Conservation (phyloP, 2,888 invertebrate genomes). For the Argyra leucocephala region DNA sequence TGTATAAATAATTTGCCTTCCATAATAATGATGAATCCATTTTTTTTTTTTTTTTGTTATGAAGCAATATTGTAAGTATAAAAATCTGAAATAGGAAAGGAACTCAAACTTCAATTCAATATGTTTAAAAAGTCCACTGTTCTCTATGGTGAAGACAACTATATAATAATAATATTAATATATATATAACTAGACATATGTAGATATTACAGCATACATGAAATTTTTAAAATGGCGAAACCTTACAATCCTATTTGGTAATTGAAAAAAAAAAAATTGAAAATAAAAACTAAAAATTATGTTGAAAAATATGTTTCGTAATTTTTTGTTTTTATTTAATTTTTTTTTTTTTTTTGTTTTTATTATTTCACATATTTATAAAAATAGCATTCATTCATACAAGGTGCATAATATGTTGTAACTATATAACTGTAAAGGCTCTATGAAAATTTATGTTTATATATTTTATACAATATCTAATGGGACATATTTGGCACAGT, state of each 20-base stretch:
- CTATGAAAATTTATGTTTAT: too few species aligned
- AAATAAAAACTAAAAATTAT: background rate
- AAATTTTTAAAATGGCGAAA: background rate
- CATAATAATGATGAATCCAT: background rate
- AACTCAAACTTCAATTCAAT: background rate
- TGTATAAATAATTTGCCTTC: too few species aligned
- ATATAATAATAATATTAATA: background rate
- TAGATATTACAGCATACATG: background rate
- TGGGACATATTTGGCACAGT: too few species aligned
- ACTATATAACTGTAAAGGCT: background rate
- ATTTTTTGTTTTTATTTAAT: background rate
- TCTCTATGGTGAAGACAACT: background rate
- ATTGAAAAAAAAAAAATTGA: background rate
- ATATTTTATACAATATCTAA: too few species aligned
- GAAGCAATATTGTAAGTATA: background rate
- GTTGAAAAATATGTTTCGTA: background rate
- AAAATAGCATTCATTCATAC: background rate
- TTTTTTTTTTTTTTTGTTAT: too few species aligned
- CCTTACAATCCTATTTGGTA: conserved; percentile 3
- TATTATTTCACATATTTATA: too few species aligned
- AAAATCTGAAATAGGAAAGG: background rate
- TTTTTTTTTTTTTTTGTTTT: too few species aligned
- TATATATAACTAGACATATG: background rate
- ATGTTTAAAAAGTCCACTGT: background rate
- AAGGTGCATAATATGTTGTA: background rate